These are phyloP conservation scores for Dicrurus megarhynchus DNA, from an alignment of 2,113 vertebrate species.

Conservation along the genomic window DNA sequence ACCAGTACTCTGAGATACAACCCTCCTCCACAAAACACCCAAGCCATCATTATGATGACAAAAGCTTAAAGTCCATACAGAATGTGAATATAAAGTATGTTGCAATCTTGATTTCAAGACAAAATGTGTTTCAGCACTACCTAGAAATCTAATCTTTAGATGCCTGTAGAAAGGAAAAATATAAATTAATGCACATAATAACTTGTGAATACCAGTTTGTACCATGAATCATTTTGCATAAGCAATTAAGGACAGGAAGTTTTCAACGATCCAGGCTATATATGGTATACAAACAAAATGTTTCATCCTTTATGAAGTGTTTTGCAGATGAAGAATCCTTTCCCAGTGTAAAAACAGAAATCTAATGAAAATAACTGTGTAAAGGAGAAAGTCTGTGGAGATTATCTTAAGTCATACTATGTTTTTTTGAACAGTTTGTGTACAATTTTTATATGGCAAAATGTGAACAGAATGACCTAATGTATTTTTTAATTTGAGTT, in stretches of 20 bases:
- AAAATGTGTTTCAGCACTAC: neutral
- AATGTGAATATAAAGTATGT: neutral
- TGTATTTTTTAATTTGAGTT: slow-evolving; percentile 56
- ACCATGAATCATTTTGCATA: slow-evolving; percentile 29
- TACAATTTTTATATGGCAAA: slow-evolving; percentile 53
- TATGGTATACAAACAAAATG: slow-evolving; percentile 34
- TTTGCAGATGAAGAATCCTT: slow-evolving; percentile 23
- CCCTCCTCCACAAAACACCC: neutral
- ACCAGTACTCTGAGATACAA: neutral
- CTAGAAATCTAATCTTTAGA: neutral
- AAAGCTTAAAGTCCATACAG: slow-evolving; percentile 18
- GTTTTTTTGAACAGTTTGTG: neutral
- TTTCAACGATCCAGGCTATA: slow-evolving; percentile 22
- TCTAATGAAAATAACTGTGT: neutral
- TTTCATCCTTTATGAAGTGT: slow-evolving; percentile 26
- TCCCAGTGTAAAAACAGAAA: neutral
- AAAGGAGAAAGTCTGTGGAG: neutral
- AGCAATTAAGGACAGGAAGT: slow-evolving; percentile 26
- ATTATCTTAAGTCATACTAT: neutral
- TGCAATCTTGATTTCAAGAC: neutral
- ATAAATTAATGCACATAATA: neutral
- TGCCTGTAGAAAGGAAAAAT: neutral
- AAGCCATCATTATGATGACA: neutral
- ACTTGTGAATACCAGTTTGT: neutral
- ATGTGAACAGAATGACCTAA: slow-evolving; percentile 15